Evolutionary conservation across 1,140 invertebrate species (phyloP).

Genomic region (Magallana angulata): DNA sequence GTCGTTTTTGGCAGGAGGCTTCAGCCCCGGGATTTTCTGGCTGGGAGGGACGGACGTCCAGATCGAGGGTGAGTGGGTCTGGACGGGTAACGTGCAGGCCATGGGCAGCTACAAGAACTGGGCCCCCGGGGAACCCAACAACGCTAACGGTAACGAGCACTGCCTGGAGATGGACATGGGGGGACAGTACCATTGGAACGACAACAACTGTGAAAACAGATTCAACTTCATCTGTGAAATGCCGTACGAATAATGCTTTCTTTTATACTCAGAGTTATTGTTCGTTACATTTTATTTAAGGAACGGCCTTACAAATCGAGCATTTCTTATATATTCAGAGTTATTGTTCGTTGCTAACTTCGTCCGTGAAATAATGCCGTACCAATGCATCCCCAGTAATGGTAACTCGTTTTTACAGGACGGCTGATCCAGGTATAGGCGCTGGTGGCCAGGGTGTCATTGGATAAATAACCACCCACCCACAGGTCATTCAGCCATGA

Average conservation of each 20-base stretch:
- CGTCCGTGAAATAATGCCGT: no score
- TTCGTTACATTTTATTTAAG: no score
- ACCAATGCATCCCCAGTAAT: no score
- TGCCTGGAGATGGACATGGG: conserved; percentile 38
- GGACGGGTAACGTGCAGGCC: background rate
- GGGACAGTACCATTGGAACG: conserved; percentile 43
- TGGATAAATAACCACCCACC: background rate
- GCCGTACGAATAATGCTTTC: conserved; percentile 21
- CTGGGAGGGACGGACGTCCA: conserved; percentile 32
- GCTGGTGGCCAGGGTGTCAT: background rate
- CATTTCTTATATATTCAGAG: no score
- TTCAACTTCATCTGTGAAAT: conserved; percentile 52
- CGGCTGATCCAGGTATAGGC: background rate
- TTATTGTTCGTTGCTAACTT: no score
- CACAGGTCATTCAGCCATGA: background rate
- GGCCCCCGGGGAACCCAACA: conserved; percentile 48
- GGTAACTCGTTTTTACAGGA: background rate
- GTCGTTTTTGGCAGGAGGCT: conserved; percentile 13
- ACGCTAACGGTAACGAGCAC: conserved; percentile 24
- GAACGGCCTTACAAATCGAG: no score
- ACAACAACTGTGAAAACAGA: conserved; percentile 40
- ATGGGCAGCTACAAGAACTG: conserved; percentile 42
- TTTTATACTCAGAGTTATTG: no score
- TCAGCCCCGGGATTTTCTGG: conserved; percentile 47
- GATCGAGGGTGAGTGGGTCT: conserved; percentile 46